phyloP scores from a whole-genome alignment of 2,888 invertebrate species.

The Fragum fragum region DNA sequence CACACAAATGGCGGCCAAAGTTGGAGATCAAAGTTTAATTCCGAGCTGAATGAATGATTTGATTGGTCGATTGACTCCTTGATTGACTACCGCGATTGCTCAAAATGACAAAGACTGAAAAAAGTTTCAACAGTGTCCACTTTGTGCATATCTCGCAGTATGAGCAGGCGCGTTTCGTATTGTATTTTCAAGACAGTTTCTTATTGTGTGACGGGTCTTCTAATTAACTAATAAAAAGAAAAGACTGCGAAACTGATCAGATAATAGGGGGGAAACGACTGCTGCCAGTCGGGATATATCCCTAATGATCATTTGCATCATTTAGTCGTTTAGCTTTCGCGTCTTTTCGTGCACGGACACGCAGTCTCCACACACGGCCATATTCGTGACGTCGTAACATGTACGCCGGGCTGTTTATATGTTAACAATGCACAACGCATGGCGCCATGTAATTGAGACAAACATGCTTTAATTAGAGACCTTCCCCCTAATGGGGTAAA shows the following conservation, averaged over 20 bases:
- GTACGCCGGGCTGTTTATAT: background rate
- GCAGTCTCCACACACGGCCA: background rate
- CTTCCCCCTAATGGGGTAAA: conserved; percentile 13
- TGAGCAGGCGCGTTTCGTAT: too few species aligned
- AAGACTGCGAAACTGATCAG: background rate
- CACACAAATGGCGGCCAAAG: too few species aligned
- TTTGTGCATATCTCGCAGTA: too few species aligned
- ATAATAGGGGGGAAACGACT: background rate
- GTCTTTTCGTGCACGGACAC: background rate
- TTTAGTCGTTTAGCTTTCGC: conserved; percentile 6
- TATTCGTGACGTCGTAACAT: background rate
- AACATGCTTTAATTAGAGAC: conserved; percentile 18
- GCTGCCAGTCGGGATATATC: background rate
- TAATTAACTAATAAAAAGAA: too few species aligned
- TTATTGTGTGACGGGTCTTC: too few species aligned
- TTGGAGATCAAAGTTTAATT: too few species aligned
- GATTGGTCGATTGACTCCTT: too few species aligned
- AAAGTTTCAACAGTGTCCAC: too few species aligned
- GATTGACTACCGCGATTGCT: too few species aligned
- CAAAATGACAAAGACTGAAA: too few species aligned
- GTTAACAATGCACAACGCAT: background rate
- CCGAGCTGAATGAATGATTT: too few species aligned
- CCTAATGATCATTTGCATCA: conserved; percentile 1
- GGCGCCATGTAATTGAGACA: conserved; percentile 22
- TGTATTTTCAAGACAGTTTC: too few species aligned